A percentile compares a stretch with the other conserved stretches of the same genome.
These are phyloP conservation scores for human DNA, from an alignment of 2,113 vertebrate genomes.

Conservation along the genomic window GRCh38 chr3:75936001-75936500, in stretches of 20 bases:
- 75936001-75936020: neutral
- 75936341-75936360: neutral
- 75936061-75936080: neutral
- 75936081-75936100: neutral
- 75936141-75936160: neutral
- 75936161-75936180: neutral
- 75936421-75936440: neutral
- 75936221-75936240: neutral
- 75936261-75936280: neutral
- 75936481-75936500: neutral
- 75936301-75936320: neutral
- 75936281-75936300: neutral
- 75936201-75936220: neutral
- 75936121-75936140: neutral
- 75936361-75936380: neutral
- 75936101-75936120: neutral
- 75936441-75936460: neutral
- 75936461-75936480: neutral
- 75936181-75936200: neutral
- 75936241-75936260: neutral
- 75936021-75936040: neutral
- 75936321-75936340: conserved; percentile 13
- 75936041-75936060: neutral
- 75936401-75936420: neutral
- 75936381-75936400: neutral